phyloP scores from a whole-genome alignment of 2,888 invertebrate species.

The Deilephila porcellus region DNA sequence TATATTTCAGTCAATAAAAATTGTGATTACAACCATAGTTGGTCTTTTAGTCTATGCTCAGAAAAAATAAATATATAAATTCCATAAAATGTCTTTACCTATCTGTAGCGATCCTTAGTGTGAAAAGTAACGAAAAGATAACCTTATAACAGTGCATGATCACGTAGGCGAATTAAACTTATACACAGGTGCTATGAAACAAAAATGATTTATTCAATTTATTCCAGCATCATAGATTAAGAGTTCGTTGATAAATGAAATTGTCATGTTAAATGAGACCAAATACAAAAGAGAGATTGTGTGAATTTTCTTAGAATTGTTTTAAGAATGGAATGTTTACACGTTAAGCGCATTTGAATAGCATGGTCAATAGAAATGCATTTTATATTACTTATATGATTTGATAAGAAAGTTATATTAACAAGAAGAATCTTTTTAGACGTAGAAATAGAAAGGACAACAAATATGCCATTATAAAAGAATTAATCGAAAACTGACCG shows the following conservation, averaged over 20 bases:
- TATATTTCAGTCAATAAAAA: slow-evolving; percentile 12
- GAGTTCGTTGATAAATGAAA: background rate
- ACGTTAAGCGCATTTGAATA: slow-evolving; percentile 1
- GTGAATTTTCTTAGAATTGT: background rate
- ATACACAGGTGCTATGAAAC: slow-evolving; percentile 3
- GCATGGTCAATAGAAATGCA: background rate
- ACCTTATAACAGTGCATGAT: background rate
- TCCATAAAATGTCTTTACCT: background rate
- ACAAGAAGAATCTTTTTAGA: background rate
- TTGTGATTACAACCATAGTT: slow-evolving; percentile 2
- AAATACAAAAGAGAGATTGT: slow-evolving; percentile 1
- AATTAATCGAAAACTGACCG: background rate
- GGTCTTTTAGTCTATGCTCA: slow-evolving; percentile 21
- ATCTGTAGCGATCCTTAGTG: background rate
- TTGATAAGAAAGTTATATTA: background rate
- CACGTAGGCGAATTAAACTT: slow-evolving; percentile 1
- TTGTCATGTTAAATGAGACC: slow-evolving; percentile 19
- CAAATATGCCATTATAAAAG: background rate
- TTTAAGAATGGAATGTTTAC: slow-evolving; percentile 4
- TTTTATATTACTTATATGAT: slow-evolving; percentile 10
- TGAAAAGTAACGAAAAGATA: background rate
- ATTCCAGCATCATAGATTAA: slow-evolving; percentile 17
- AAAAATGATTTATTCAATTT: background rate
- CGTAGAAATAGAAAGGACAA: background rate
- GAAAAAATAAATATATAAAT: slow-evolving; percentile 7